phyloP scores from a whole-genome alignment of 2,797 vertebrate genomes.

The Coilia nasus region DNA sequence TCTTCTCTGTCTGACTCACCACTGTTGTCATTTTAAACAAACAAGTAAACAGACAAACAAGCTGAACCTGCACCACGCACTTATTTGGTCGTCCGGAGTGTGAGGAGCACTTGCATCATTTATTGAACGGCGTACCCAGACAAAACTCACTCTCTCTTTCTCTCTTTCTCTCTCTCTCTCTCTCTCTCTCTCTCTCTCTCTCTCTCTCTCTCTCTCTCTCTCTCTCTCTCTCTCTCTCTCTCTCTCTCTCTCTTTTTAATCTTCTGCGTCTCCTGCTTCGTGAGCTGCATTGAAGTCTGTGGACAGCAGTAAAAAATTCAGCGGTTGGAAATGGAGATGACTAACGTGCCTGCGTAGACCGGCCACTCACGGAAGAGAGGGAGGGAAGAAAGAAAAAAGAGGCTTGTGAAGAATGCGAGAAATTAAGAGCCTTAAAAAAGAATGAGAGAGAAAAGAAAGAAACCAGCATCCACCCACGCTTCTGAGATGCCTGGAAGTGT shows the following conservation, averaged over 20 bases:
- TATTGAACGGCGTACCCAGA: slow-evolving; percentile 10
- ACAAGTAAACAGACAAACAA: too few species aligned
- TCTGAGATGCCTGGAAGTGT: slow-evolving; percentile 18
- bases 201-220: too few species aligned
- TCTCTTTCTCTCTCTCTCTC: slow-evolving; percentile 5
- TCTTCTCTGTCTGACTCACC: too few species aligned
- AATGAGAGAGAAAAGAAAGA: slow-evolving; percentile 36
- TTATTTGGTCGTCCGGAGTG: not conserved
- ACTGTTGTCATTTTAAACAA: too few species aligned
- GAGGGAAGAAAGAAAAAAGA: slow-evolving; percentile 30
- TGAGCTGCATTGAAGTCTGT: slow-evolving; percentile 58
- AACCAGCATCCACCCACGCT: slow-evolving; percentile 14
- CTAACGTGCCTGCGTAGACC: slow-evolving; percentile 56
- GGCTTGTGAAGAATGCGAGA: slow-evolving; percentile 59
- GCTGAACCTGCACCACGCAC: not conserved
- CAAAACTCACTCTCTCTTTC: not conserved
- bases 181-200: too few species aligned
- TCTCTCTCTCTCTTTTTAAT: too few species aligned
- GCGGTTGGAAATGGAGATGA: slow-evolving; percentile 63
- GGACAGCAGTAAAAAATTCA: slow-evolving; percentile 55
- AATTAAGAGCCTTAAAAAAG: slow-evolving; percentile 54
- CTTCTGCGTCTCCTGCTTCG: slow-evolving; percentile 38
- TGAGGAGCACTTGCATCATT: slow-evolving; percentile 7
- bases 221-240: not conserved
- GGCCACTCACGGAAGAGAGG: slow-evolving; percentile 57